Evolutionary conservation across 2,797 vertebrate genomes (phyloP), one percentile per base, ranked within the genome.

Genomic region (Typhlichthys subterraneus): DNA sequence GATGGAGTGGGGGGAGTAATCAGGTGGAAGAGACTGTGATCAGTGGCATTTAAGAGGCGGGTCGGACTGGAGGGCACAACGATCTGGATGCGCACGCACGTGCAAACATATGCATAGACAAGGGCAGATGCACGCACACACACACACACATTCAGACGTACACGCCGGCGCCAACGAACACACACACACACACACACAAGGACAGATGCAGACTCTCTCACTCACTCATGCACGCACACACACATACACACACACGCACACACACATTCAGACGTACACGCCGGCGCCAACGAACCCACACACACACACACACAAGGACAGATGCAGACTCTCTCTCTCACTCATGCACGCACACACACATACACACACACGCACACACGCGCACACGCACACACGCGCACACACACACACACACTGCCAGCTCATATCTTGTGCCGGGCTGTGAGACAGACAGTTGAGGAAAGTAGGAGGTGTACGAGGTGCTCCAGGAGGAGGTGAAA

Each of bases 41-140:
- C 87, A 85, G 78, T 89, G 88, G 89, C 86, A 89, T 89, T 89
- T 88, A 80, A 75, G 79, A 88, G 84, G 77, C 78, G 77, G 77
- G 71, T 65, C 68, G 76, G 75, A 63, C 83, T 67, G 77, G 73
- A 65, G 86, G 86, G 80, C 76, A 82, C 79, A 88, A 82, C 79
- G 84, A 80, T 68, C 55, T n/a, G 65, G 57, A 86, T 52, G 29
- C 46, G 65, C 65, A 66, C 31, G 57, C 13, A 13, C 19, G 11
- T 14, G 14, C 47, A 50, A 47, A 51, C 47, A 61, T 31, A 38
- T 29, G 51, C 59, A 51, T 9, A 76, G 78, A 79, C 42, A 50
- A 1, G 38, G 1, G 31, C 19, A 29, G 19, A 59, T 47, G 12
- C 59, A 60, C 29, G 17, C 48, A 51, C 47, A 51, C 48, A 60